phyloP scores from a whole-genome alignment of 2,888 invertebrate species.

The Orthonevra nobilis region DNA sequence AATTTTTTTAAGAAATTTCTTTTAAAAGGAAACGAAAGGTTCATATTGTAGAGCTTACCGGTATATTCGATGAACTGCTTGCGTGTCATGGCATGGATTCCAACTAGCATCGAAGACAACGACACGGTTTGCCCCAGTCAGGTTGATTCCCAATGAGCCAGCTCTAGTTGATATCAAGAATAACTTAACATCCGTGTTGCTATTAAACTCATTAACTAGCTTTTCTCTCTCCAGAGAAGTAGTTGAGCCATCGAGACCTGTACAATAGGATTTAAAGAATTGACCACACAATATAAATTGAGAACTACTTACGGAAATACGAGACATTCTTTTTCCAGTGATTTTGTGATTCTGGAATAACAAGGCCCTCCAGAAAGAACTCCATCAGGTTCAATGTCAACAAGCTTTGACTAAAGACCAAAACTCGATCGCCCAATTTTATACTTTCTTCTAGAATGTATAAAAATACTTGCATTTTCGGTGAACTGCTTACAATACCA shows the following conservation, averaged over 20 bases:
- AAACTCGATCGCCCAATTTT: conserved; percentile 91
- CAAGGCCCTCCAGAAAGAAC: conserved; percentile 90
- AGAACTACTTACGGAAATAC: conserved; percentile 90
- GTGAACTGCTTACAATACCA: conserved; percentile 94
- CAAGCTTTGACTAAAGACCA: conserved; percentile 97
- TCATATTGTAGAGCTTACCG: conserved; percentile 75
- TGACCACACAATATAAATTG: neutral
- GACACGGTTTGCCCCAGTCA: conserved; percentile 98
- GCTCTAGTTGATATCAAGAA: conserved; percentile 98
- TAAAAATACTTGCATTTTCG: conserved; percentile 96
- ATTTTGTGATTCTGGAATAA: conserved; percentile 85
- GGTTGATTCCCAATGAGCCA: conserved; percentile 97
- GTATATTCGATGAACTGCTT: conserved; percentile 98
- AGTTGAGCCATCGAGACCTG: conserved; percentile 97
- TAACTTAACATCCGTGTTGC: conserved; percentile 90
- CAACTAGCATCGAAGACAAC: conserved; percentile 99
- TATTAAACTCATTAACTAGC: conserved; percentile 97
- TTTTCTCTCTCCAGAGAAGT: conserved; percentile 96
- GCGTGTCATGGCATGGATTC: conserved; percentile 99
- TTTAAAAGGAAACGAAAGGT: no score
- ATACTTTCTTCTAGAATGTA: conserved; percentile 94
- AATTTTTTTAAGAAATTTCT: no score
- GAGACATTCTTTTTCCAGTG: conserved; percentile 92
- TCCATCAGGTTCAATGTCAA: conserved; percentile 97
- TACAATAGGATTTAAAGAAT: neutral